Conservation (phyloP, 2,797 vertebrate genomes). For the Bradypodion ventrale region DNA sequence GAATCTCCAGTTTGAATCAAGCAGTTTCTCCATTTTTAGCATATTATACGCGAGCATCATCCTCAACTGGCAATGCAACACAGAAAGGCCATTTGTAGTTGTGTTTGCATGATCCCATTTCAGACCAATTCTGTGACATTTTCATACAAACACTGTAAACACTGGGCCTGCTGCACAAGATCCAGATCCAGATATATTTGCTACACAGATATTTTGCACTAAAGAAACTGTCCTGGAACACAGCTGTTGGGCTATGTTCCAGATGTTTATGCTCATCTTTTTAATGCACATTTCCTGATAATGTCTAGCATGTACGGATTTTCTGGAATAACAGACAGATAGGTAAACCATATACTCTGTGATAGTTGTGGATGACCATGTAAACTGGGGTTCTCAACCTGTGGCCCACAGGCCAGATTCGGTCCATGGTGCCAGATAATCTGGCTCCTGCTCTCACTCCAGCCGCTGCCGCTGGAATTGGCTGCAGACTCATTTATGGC, state of each 20-base stretch:
- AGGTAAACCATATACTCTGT: neutral
- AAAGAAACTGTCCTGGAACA: neutral
- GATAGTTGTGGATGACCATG: neutral
- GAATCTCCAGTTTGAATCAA: slow-evolving; percentile 7
- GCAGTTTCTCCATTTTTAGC: neutral
- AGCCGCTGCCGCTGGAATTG: too few relatives aligned
- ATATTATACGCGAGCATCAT: neutral
- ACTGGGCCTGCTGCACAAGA: neutral
- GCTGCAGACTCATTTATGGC: too few relatives aligned
- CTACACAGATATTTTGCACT: neutral
- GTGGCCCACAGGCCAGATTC: too few relatives aligned
- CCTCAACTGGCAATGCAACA: neutral
- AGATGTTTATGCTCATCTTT: neutral
- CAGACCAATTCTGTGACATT: neutral
- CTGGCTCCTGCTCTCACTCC: too few relatives aligned
- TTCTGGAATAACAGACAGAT: neutral
- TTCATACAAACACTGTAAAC: slow-evolving; percentile 5
- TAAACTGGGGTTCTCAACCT: too few relatives aligned
- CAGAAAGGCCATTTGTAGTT: slow-evolving; percentile 9
- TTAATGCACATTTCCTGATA: neutral
- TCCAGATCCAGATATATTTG: slow-evolving; percentile 14
- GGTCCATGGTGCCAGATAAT: too few relatives aligned
- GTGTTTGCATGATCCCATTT: neutral
- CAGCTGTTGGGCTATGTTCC: slow-evolving; percentile 4
- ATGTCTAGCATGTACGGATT: neutral